Evolutionary conservation across 2,797 vertebrate species (phyloP).

Genomic region (Semaprochilodus insignis): DNA sequence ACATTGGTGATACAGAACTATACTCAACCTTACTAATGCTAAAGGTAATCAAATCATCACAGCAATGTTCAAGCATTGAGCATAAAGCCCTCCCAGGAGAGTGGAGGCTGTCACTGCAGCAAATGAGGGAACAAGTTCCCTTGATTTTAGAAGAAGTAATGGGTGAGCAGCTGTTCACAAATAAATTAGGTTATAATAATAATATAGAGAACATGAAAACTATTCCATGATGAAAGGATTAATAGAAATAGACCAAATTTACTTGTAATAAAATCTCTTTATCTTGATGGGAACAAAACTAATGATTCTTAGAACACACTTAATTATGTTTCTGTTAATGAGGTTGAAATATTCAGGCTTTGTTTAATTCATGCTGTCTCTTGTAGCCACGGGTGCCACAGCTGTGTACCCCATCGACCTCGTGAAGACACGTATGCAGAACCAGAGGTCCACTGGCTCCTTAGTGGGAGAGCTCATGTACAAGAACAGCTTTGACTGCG

Average conservation of each 20-base stretch:
- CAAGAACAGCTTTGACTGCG: constrained; percentile 97
- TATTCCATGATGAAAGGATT: background rate
- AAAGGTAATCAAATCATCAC: no score
- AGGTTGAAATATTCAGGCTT: background rate
- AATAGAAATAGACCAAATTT: background rate
- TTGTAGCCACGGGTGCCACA: constrained; percentile 91
- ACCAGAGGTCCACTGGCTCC: constrained; percentile 90
- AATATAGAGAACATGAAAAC: background rate
- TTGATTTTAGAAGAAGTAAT: background rate
- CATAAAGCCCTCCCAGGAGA: no score
- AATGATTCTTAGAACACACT: background rate
- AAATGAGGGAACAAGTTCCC: no score
- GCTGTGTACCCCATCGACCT: constrained; percentile 96
- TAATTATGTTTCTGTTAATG: constrained; percentile 13
- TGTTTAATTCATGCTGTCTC: constrained; percentile 40
- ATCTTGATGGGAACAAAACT: background rate
- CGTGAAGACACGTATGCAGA: constrained; percentile 98
- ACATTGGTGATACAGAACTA: no score
- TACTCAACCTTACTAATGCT: no score
- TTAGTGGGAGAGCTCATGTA: constrained; percentile 95
- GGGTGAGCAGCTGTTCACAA: background rate
- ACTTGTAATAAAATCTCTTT: background rate
- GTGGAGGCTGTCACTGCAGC: no score
- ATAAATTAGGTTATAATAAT: background rate
- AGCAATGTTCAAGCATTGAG: no score